These are phyloP conservation scores for Megalops atlanticus DNA, from an alignment of 2,113 vertebrate species.

Conservation along the genomic window DNA sequence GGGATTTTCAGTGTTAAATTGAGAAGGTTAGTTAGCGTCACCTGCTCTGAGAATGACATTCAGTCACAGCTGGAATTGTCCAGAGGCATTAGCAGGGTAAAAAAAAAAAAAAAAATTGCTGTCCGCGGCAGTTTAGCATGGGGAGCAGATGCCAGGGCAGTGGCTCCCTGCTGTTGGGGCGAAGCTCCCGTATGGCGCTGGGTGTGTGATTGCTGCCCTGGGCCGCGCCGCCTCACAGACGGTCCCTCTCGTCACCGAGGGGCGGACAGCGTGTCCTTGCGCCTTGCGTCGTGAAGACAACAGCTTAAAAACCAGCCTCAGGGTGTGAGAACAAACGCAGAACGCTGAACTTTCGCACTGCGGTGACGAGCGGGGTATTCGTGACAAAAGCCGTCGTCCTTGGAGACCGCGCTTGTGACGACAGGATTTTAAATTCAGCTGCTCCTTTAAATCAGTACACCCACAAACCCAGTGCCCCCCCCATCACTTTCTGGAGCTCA, in stretches of 20 bases:
- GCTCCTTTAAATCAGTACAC: background rate
- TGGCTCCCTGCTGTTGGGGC: conserved; percentile 45
- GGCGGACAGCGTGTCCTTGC: background rate
- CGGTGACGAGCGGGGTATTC: background rate
- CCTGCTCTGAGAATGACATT: conserved; percentile 57
- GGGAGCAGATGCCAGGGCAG: conserved; percentile 59
- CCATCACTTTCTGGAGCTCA: background rate
- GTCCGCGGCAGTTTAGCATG: conserved; percentile 45
- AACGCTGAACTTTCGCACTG: background rate
- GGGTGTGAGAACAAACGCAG: background rate
- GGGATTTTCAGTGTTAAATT: background rate
- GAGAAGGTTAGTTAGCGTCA: conserved; percentile 50
- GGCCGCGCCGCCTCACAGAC: background rate
- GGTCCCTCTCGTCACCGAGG: background rate
- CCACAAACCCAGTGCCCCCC: background rate
- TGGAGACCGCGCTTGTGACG: background rate
- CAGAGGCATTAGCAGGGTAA: conserved; percentile 49
- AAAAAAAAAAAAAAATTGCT: conserved; percentile 34
- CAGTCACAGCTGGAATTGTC: conserved; percentile 57
- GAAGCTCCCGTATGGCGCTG: conserved; percentile 40
- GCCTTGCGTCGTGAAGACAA: background rate
- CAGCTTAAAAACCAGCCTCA: background rate
- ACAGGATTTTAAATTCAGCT: background rate
- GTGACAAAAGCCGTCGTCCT: background rate
- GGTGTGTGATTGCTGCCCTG: background rate